Conservation (phyloP, 2,888 invertebrate genomes). For the Anoplius nigerrimus region DNA sequence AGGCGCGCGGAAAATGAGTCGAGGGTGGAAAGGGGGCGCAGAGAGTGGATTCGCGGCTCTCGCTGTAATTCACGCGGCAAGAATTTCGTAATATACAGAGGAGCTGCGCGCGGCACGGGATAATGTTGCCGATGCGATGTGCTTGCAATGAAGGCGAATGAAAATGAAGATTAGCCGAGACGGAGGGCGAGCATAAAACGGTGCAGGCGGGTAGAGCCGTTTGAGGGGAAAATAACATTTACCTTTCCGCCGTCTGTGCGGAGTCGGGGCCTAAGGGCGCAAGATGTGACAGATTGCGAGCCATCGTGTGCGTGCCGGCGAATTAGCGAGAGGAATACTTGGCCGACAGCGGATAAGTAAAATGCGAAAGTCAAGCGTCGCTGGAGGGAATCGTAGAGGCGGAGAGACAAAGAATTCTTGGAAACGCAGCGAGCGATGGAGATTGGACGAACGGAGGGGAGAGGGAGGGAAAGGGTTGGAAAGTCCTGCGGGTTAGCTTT, state of each 20-base stretch:
- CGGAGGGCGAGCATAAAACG: no score
- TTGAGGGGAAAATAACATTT: no score
- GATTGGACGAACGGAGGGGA: conserved; percentile 17
- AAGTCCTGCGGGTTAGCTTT: conserved; percentile 55
- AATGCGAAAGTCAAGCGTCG: not conserved
- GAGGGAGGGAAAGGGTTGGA: conserved; percentile 26
- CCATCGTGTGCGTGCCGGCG: no score
- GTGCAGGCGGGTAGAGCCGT: no score
- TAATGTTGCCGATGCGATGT: no score
- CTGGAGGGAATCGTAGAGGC: conserved; percentile 12
- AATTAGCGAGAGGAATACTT: not conserved
- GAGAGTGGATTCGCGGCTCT: conserved; percentile 13
- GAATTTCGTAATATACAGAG: conserved; percentile 49
- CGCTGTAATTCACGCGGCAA: conserved; percentile 31
- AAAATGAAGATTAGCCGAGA: no score
- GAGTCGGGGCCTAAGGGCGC: no score
- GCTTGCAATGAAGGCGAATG: no score
- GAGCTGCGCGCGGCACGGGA: not conserved
- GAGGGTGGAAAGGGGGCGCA: no score
- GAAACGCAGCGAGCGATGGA: conserved; percentile 52
- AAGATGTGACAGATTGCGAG: no score
- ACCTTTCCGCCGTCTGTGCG: no score
- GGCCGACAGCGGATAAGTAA: not conserved
- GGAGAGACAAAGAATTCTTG: conserved; percentile 13
- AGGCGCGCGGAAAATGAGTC: no score